Conservation (phyloP, 1,140 invertebrate species). For the Battus philenor region DNA sequence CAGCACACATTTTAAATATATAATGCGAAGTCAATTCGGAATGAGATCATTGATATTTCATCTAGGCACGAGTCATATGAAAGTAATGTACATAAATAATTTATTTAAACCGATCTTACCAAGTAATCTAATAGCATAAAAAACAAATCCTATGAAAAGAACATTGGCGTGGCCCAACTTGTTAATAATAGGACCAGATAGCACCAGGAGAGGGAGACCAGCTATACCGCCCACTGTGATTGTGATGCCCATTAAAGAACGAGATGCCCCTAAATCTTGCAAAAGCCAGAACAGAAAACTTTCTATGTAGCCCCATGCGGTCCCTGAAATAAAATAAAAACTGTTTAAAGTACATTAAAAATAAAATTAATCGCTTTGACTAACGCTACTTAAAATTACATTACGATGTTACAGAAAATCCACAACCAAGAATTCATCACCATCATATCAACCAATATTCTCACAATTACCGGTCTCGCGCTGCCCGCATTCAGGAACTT, state of each 20-base stretch:
- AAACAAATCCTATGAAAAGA: slow-evolving; percentile 86
- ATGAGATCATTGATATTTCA: no score
- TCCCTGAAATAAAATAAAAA: slow-evolving; percentile 75
- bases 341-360: background rate
- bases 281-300: slow-evolving; percentile 92
- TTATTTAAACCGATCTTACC: slow-evolving; percentile 67
- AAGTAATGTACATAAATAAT: no score
- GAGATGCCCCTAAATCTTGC: slow-evolving; percentile 85
- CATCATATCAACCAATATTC: no score
- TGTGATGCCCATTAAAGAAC: slow-evolving; percentile 89
- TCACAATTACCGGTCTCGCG: no score
- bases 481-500: no score
- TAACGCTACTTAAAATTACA: no score
- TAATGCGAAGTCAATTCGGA: no score
- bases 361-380: background rate
- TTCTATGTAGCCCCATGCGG: slow-evolving; percentile 89
- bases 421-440: no score
- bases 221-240: slow-evolving; percentile 87
- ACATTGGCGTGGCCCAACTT: slow-evolving; percentile 88
- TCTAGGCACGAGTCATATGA: no score
- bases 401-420: no score
- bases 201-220: slow-evolving; percentile 85
- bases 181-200: slow-evolving; percentile 87
- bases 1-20: no score
- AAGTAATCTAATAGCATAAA: slow-evolving; percentile 84